Conservation (phyloP, 2,797 vertebrate species). For the Momotus momota region DNA sequence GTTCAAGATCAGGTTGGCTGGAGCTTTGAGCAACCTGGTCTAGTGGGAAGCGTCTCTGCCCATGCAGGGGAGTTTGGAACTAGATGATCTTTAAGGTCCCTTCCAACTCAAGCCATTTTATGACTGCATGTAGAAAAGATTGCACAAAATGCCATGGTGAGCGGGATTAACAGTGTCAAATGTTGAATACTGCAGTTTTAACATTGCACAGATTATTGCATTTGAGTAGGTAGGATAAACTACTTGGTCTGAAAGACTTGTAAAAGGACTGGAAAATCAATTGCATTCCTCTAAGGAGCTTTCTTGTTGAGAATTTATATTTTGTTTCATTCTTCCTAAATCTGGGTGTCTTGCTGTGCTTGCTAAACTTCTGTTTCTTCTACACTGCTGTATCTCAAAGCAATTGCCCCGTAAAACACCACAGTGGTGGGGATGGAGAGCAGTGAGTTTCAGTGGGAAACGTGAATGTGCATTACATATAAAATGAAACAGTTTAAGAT, state of each 20-base stretch:
- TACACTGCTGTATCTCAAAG: neutral
- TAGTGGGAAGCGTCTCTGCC: too few relatives aligned
- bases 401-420: neutral
- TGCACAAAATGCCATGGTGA: neutral
- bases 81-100: too few relatives aligned
- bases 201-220: neutral
- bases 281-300: neutral
- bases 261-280: slow-evolving; percentile 2
- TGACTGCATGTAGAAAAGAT: too few relatives aligned
- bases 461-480: neutral
- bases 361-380: neutral
- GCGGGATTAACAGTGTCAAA: neutral
- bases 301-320: neutral
- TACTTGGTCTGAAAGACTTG: neutral
- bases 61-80: too few relatives aligned
- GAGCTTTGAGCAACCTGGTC: too few relatives aligned
- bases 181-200: neutral
- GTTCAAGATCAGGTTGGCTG: too few relatives aligned
- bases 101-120: too few relatives aligned
- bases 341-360: neutral
- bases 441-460: neutral
- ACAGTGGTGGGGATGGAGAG: neutral
- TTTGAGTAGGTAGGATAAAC: slow-evolving; percentile 34
- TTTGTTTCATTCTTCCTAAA: neutral
- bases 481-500: neutral